Conservation (phyloP, 2,797 vertebrate species). For the Pelodytes ibericus region DNA sequence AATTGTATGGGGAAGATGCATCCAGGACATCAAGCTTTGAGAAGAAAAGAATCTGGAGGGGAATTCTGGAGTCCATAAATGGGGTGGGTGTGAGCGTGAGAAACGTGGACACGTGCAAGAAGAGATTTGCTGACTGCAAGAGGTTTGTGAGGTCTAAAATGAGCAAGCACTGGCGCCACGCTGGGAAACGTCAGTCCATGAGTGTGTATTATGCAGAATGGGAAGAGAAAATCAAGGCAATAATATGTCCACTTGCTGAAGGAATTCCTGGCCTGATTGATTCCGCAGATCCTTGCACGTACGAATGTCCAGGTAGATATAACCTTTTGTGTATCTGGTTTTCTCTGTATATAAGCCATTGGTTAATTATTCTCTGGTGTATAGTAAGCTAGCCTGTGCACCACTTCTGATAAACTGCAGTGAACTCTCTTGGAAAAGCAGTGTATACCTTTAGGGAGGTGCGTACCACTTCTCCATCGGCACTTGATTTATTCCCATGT, state of each 20-base stretch:
- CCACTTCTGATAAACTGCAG: too few relatives aligned
- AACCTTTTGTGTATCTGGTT: too few relatives aligned
- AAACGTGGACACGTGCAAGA: constrained; percentile 43
- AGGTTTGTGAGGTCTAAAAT: constrained; percentile 38
- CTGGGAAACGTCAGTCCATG: constrained; percentile 4
- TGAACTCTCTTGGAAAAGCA: too few relatives aligned
- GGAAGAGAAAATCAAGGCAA: constrained; percentile 36
- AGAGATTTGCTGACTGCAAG: constrained; percentile 37
- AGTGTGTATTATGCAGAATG: constrained; percentile 38
- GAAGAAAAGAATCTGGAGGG: constrained; percentile 35
- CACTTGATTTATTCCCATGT: too few relatives aligned
- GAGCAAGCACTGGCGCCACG: constrained; percentile 21
- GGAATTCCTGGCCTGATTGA: constrained; percentile 37
- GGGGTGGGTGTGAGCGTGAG: constrained; percentile 29
- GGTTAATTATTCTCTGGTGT: too few relatives aligned
- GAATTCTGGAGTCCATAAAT: constrained; percentile 35
- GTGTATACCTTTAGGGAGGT: too few relatives aligned
- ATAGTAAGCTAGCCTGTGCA: too few relatives aligned
- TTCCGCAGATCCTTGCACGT: constrained; percentile 34
- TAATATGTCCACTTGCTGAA: constrained; percentile 24
- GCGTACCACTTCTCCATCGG: too few relatives aligned
- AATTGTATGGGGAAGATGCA: constrained; percentile 37
- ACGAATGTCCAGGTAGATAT: constrained; percentile 35
- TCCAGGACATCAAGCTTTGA: constrained; percentile 37
- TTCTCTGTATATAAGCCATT: too few relatives aligned